Base-by-base conservation (phyloP, 2,113 vertebrate genomes). In the Scopus umbretta region DNA sequence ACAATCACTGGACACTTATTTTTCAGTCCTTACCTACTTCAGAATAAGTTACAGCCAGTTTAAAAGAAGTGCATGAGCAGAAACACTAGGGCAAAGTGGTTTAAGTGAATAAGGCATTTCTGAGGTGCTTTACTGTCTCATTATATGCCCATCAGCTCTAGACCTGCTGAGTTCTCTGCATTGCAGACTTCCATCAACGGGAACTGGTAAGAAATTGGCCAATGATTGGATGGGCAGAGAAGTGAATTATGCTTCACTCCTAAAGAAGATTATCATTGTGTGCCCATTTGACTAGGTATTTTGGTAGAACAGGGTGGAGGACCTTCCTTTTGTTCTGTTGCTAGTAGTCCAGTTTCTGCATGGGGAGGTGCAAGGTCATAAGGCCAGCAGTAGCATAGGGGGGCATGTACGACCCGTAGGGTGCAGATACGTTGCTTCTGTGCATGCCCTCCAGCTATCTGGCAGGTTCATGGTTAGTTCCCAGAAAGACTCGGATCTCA, bases 321-420 rank as follows among this genome's bases (percentile, higher is more conserved):
- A 67, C 13, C 18, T 78, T 72, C 10, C 13, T 36, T 50, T 30
- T 52, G 18, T 36, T 78, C 25, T 42, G 11, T 36, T 47, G 53
- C 71, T 62, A 22, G 7, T n/a, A 7, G 12, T 47, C 49, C 27
- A 11, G 16, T 53, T 65, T 59, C 43, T 68, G 15, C 20, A 7
- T 4, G 18, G 15, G 49, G 21, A 53, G 42, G 34, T 12, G 30
- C 6, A 3, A 65, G 34, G 25, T 32, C 11, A 4, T 4, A 10
- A n/a, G 13, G 50, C 30, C 27, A 17, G 25, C 42, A 29, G 66
- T 14, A 11, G 34, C 12, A 4, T 23, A 22, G 2, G 5, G 45
- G 40, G 43, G n/a, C 65, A 45, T 0, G 0, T 25, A 8, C 1
- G 5, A 7, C 36, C 26, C 1, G 0, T 23, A 12, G n/a, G n/a